A percentile compares a stretch with the other conserved stretches of the same genome.
Evolutionary conservation across 2,113 vertebrate genomes (phyloP).

Genomic region (Glaucidium brasilianum): DNA sequence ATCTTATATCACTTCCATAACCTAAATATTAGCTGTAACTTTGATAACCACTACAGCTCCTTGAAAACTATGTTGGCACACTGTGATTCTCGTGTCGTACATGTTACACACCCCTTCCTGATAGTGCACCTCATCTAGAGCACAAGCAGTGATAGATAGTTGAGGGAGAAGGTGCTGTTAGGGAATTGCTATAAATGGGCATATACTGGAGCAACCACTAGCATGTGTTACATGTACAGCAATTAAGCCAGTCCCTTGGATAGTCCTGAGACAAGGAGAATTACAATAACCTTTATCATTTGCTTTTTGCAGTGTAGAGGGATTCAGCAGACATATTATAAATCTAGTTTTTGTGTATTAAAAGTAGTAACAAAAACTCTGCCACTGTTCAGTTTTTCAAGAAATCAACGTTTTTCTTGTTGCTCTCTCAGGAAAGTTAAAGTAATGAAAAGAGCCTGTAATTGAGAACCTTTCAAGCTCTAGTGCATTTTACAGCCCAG

Average conservation of each 20-base stretch:
- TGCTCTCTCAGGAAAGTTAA: not conserved
- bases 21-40: not conserved
- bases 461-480: not conserved
- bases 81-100: not conserved
- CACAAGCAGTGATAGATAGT: not conserved
- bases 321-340: not conserved
- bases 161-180: not conserved
- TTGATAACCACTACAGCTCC: not conserved
- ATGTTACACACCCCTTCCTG: not conserved
- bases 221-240: not conserved
- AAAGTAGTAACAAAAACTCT: slow-evolving; percentile 5
- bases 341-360: not conserved
- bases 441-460: not conserved
- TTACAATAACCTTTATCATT: not conserved
- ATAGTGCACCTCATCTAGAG: not conserved
- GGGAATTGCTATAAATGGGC: slow-evolving; percentile 8
- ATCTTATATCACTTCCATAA: not conserved
- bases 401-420: not conserved
- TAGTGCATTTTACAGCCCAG: not conserved
- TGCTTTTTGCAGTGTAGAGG: not conserved
- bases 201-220: not conserved
- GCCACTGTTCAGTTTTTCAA: not conserved
- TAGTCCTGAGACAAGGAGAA: not conserved
- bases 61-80: not conserved
- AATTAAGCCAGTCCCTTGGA: not conserved